Conservation (phyloP, 2,888 invertebrate species). For the Tenthredo mesomela region DNA sequence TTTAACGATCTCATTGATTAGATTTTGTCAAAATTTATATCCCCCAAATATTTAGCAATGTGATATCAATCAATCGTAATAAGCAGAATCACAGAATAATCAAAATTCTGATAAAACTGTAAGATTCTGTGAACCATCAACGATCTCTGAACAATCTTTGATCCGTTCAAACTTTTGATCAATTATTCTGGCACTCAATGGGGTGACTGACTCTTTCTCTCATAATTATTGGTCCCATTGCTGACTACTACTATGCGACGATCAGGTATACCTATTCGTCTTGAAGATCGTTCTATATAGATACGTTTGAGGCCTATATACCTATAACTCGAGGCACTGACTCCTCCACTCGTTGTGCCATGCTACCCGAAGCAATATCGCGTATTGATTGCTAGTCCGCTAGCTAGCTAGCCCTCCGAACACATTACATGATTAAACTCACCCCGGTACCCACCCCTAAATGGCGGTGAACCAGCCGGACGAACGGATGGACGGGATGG, state of each 20-base stretch:
- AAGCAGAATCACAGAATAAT: not conserved
- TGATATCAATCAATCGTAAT: not conserved
- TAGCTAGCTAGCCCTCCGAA: slow-evolving; percentile 70
- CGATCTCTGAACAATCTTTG: not conserved
- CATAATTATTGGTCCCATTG: not conserved
- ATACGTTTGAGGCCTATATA: slow-evolving; percentile 12
- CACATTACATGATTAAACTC: slow-evolving; percentile 78
- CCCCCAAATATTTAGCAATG: not conserved
- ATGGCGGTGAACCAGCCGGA: slow-evolving; percentile 62
- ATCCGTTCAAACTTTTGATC: not conserved
- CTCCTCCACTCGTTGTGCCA: slow-evolving; percentile 60
- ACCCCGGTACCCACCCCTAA: slow-evolving; percentile 69
- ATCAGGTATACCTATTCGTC: not conserved
- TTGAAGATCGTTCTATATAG: not conserved
- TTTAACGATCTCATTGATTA: not conserved
- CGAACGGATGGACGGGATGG: slow-evolving; percentile 33
- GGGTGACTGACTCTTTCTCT: not conserved
- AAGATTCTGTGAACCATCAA: not conserved
- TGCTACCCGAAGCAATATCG: slow-evolving; percentile 73
- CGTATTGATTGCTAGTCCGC: slow-evolving; percentile 73
- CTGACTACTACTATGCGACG: not conserved
- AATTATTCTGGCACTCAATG: not conserved
- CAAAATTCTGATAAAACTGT: not conserved
- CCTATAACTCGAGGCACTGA: not conserved
- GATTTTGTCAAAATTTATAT: not conserved